A percentile compares a stretch with the other conserved stretches of the same genome.
Conservation (phyloP, 2,888 invertebrate genomes). For the Perdita meconis region DNA sequence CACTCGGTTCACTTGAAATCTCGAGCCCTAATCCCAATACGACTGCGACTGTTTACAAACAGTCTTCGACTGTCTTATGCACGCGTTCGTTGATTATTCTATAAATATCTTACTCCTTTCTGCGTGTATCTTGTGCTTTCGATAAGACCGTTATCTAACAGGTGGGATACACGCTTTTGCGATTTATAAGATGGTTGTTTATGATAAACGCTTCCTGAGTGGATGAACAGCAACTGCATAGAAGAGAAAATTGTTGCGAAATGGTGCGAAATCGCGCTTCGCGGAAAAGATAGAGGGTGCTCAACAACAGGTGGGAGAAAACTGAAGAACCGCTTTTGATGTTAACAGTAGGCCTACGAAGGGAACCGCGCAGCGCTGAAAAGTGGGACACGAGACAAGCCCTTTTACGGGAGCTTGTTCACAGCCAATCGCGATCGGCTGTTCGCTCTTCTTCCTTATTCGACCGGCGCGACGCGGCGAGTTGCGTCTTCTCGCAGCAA, state of each 20-base stretch:
- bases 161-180: neutral
- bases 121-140: neutral
- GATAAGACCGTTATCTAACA: constrained; percentile 3
- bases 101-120: neutral
- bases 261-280: neutral
- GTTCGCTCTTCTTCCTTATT: constrained; percentile 63
- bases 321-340: no score
- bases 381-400: constrained; percentile 77
- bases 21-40: no score
- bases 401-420: constrained; percentile 77
- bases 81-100: constrained; percentile 3
- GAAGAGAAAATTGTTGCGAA: neutral
- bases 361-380: constrained; percentile 18
- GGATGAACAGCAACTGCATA: neutral
- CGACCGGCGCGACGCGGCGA: constrained; percentile 23
- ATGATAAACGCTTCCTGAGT: neutral
- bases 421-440: constrained; percentile 65
- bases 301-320: no score
- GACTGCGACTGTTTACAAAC: constrained; percentile 15
- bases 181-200: neutral
- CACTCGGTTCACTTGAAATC: no score
- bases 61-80: constrained; percentile 5
- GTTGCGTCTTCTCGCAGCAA: constrained; percentile 8
- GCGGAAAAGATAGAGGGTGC: neutral
- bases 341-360: constrained; percentile 28